Conservation (phyloP, 1,140 invertebrate species). For the Eriosoma lanigerum region DNA sequence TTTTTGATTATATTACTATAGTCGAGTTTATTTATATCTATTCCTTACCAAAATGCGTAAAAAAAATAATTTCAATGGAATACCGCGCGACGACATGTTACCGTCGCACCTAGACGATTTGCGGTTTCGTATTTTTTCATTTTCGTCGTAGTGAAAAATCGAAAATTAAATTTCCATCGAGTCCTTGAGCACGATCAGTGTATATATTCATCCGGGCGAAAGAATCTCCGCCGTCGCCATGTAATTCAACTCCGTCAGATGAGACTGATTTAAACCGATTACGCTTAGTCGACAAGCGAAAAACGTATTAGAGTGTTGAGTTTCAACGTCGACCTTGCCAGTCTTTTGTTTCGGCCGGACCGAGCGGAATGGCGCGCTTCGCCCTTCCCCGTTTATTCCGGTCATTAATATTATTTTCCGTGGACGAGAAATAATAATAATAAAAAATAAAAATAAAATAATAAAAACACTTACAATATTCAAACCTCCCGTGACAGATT, state of each 20-base stretch:
- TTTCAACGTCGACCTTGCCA: conserved; percentile 20
- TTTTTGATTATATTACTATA: too few relatives aligned
- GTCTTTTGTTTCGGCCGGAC: conserved; percentile 47
- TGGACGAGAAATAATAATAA: conserved; percentile 6
- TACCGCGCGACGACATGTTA: too few relatives aligned
- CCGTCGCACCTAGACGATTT: too few relatives aligned
- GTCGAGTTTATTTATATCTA: not conserved
- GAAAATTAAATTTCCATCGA: not conserved
- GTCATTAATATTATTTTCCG: conserved; percentile 49
- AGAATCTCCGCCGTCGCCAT: conserved; percentile 4
- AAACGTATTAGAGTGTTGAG: conserved; percentile 42
- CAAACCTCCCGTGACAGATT: conserved; percentile 50
- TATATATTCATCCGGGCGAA: conserved; percentile 3
- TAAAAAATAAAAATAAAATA: conserved; percentile 6
- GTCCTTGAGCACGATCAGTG: not conserved
- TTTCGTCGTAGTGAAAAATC: not conserved
- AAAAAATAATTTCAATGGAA: not conserved
- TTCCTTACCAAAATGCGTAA: not conserved
- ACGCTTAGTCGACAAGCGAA: conserved; percentile 42
- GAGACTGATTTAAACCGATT: conserved; percentile 50
- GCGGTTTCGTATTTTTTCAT: not conserved
- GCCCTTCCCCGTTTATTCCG: not conserved
- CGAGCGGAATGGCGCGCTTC: not conserved
- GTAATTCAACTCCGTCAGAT: conserved; percentile 42
- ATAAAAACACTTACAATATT: conserved; percentile 40